Evolutionary conservation across 2,888 invertebrate genomes (phyloP).

Genomic region (Elysia crispata): DNA sequence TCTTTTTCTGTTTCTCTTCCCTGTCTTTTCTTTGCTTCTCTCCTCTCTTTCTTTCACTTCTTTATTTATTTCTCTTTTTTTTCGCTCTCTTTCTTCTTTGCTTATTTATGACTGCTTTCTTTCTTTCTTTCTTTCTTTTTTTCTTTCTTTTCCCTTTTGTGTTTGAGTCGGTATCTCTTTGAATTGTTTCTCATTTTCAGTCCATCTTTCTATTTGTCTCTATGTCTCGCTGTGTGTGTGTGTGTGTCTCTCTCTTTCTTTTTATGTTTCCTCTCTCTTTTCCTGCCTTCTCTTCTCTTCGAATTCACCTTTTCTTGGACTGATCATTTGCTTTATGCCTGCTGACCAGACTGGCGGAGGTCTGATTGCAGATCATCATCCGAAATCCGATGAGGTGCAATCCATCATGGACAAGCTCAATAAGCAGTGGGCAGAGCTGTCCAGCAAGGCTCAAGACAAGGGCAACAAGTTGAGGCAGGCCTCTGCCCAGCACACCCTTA

Average conservation of each 20-base stretch:
- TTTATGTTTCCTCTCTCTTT: not conserved
- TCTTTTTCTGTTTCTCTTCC: not conserved
- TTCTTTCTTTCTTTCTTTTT: not conserved
- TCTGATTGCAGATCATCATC: conserved; percentile 85
- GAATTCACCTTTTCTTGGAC: not conserved
- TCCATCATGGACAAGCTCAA: conserved; percentile 85
- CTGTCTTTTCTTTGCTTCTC: not conserved
- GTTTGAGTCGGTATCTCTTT: not conserved
- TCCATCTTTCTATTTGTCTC: not conserved
- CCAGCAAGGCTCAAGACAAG: conserved; percentile 83
- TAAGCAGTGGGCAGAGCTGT: conserved; percentile 87
- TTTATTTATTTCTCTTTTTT: conserved; percentile 2
- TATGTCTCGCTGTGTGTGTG: not conserved
- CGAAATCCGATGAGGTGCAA: conserved; percentile 83
- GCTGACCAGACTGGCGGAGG: conserved; percentile 82
- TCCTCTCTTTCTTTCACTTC: not conserved
- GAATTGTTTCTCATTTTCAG: not conserved
- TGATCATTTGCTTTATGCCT: too few relatives aligned
- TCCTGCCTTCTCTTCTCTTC: not conserved
- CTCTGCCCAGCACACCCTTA: conserved; percentile 83
- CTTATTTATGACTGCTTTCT: too few relatives aligned
- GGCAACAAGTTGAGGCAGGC: conserved; percentile 88
- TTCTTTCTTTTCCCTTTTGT: not conserved
- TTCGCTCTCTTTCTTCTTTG: not conserved
- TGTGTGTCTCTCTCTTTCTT: not conserved